These are phyloP conservation scores for Ceriagrion tenellum DNA, from an alignment of 2,888 invertebrate species.

Conservation along the genomic window DNA sequence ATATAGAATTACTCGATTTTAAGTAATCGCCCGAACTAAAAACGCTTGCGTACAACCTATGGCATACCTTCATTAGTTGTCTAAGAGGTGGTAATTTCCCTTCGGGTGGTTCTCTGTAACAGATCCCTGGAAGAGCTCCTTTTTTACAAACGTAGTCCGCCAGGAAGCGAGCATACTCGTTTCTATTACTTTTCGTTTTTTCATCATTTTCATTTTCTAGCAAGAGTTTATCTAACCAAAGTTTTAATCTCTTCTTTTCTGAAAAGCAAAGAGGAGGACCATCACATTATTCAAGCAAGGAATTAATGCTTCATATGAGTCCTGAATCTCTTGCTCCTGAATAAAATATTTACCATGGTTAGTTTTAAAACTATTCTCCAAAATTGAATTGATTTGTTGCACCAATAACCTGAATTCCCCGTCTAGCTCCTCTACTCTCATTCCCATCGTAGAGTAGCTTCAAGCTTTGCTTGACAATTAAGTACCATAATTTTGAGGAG, in stretches of 20 bases:
- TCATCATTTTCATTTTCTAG: conserved; percentile 19
- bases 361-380: background rate
- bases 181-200: background rate
- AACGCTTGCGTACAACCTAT: background rate
- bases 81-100: background rate
- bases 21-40: background rate
- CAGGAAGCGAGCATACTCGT: background rate
- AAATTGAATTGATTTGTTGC: background rate
- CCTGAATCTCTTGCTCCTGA: too few relatives aligned
- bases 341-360: background rate
- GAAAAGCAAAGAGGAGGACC: background rate
- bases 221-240: background rate
- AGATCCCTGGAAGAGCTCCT: background rate
- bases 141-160: background rate
- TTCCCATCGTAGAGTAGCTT: background rate
- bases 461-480: background rate
- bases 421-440: background rate
- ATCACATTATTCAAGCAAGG: background rate
- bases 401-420: background rate
- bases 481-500: background rate
- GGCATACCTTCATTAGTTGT: background rate
- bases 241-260: background rate
- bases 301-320: background rate
- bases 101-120: background rate
- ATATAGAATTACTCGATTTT: too few relatives aligned